Evolutionary conservation across 1,140 invertebrate species (phyloP), one percentile per base, ranked within the genome.

Genomic region (Achatina immaculata): DNA sequence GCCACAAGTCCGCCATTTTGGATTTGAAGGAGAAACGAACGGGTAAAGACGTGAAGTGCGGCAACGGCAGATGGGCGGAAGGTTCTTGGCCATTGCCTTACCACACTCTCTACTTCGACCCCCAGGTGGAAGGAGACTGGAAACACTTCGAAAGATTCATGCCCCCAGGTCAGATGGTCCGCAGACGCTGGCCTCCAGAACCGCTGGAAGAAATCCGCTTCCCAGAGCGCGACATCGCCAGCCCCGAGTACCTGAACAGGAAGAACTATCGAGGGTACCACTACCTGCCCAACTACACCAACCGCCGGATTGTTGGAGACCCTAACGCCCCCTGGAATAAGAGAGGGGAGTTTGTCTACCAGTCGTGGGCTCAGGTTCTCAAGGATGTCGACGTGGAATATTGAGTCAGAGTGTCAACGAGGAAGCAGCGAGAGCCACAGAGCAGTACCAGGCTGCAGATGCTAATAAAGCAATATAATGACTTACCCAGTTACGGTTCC

Each of bases 151-250:
- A 71, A 43, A 9, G 78, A 4, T 80, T 51, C 68, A 80, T 80
- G 78, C 66, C 78, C 0, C 78, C 78, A n/a, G 78, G 78, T 38
- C 78, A 80, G 48, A 80, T 80, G 78, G 78, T 80, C 28, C 78
- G 78, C 45, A 40, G 68, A 31, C n/a, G 31, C 0, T 80, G 78
- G 78, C 65, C 78, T 3, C 43, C 16, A 24, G 68, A 69, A 7
- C 28, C 16, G 0, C 21, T 72, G 21, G 78, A 80, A 48, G 66
- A 80, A n/a, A n/a, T 72, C 24, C 78, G 78, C 3, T 80, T 80
- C 36, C 78, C 78, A 4, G 78, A 80, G 36, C 55, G 68, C 21
- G 78, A 55, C 48, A 65, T 80, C 31, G 78, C 78, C 45, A 45
- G 62, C 48, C 78, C 78, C 0, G 38, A 66, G 16, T 45, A 71